Percentiles rank a stretch among this genome's conserved stretches.
phyloP scores from a whole-genome alignment of 2,797 vertebrate species.

The Acanthurus leucopareius region DNA sequence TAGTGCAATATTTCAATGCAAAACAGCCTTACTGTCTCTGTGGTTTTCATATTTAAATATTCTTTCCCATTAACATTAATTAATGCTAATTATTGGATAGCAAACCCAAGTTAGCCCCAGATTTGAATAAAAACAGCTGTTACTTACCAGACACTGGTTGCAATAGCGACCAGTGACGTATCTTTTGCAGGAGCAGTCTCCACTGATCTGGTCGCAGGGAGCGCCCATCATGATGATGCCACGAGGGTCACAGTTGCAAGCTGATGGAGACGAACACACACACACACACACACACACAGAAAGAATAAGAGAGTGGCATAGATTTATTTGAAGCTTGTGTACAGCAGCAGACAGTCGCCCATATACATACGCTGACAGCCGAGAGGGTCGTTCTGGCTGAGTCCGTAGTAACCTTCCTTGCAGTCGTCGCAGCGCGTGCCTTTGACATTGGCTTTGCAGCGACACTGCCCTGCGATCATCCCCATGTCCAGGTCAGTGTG shows the following conservation, averaged over 20 bases:
- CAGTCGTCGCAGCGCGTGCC: constrained; percentile 89
- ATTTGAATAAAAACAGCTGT: neutral
- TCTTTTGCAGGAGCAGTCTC: constrained; percentile 92
- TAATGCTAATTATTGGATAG: too few relatives aligned
- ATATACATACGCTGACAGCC: constrained; percentile 89
- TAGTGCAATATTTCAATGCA: too few relatives aligned
- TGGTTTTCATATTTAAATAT: too few relatives aligned
- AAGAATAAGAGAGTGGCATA: neutral
- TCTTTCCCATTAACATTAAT: too few relatives aligned
- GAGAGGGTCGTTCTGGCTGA: constrained; percentile 85
- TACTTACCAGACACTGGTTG: constrained; percentile 90
- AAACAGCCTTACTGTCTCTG: too few relatives aligned
- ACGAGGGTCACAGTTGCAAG: constrained; percentile 89
- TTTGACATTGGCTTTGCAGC: constrained; percentile 88
- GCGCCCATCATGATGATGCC: constrained; percentile 85
- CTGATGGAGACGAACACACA: constrained; percentile 67
- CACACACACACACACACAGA: constrained; percentile 42
- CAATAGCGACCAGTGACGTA: constrained; percentile 90
- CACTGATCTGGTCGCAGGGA: constrained; percentile 90
- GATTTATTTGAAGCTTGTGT: too few relatives aligned
- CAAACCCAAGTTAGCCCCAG: too few relatives aligned
- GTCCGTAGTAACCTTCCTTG: constrained; percentile 87
- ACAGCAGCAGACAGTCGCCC: neutral
- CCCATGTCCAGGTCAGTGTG: constrained; percentile 85
- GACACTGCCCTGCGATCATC: constrained; percentile 90